phyloP scores from a whole-genome alignment of 2,113 vertebrate species.

The Oriolus oriolus region DNA sequence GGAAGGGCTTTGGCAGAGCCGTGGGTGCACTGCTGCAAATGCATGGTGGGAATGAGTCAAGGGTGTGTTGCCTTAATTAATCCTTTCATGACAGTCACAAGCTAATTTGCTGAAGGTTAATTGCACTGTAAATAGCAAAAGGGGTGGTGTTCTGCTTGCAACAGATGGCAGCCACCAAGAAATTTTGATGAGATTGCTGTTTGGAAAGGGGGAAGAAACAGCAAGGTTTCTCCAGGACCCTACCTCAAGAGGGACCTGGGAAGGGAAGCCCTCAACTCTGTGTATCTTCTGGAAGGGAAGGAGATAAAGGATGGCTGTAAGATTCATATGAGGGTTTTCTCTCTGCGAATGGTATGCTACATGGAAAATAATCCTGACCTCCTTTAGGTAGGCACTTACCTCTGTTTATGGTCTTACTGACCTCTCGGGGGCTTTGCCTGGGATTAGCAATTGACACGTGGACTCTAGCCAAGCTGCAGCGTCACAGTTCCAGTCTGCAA shows the following conservation, averaged over 20 bases:
- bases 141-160: not conserved
- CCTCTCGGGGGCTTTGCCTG: not conserved
- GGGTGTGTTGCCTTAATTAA: constrained; percentile 40
- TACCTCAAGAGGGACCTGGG: not conserved
- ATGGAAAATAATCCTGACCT: not conserved
- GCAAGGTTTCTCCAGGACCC: not conserved
- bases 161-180: not conserved
- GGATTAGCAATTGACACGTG: not conserved
- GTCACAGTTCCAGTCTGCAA: not conserved
- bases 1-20: not conserved
- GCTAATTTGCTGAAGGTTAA: constrained; percentile 53
- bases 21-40: not conserved
- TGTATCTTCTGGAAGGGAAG: not conserved
- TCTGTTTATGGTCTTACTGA: not conserved
- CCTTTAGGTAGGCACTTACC: not conserved
- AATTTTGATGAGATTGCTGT: not conserved
- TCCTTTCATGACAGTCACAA: constrained; percentile 1
- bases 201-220: not conserved
- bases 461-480: not conserved
- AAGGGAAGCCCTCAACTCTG: not conserved
- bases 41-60: not conserved
- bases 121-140: constrained; percentile 46
- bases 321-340: not conserved
- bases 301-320: not conserved
- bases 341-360: not conserved